These are phyloP conservation scores for Epinephelus fuscoguttatus DNA, from an alignment of 2,113 vertebrate species.

Conservation along the genomic window DNA sequence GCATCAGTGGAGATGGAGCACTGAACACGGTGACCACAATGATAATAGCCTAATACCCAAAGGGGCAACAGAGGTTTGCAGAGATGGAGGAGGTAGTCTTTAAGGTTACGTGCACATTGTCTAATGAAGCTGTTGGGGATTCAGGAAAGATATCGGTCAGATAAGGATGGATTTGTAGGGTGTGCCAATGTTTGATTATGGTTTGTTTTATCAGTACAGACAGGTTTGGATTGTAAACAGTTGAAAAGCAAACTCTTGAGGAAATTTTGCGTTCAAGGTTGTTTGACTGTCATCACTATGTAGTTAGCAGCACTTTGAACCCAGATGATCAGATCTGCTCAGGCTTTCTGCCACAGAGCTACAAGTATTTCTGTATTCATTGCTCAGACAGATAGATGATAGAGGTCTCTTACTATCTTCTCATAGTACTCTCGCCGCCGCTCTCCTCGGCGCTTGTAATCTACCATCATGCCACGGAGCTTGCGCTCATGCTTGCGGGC, in stretches of 20 bases:
- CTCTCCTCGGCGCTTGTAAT: constrained; percentile 95
- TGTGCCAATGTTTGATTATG: not conserved
- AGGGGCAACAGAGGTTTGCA: not conserved
- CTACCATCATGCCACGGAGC: constrained; percentile 97
- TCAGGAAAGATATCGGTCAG: too few species aligned
- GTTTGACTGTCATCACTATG: not conserved
- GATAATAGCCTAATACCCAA: not conserved
- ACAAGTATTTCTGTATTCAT: not conserved
- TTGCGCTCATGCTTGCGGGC: constrained; percentile 97
- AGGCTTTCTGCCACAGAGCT: not conserved
- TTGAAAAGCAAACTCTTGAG: too few species aligned
- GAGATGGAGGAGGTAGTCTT: not conserved
- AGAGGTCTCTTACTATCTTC: constrained; percentile 89
- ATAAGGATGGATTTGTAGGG: not conserved
- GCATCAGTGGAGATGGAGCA: too few species aligned
- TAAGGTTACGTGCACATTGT: not conserved
- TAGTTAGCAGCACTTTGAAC: not conserved
- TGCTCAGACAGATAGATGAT: not conserved
- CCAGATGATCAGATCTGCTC: not conserved
- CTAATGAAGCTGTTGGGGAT: too few species aligned
- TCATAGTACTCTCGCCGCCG: constrained; percentile 95
- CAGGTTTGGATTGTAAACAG: not conserved
- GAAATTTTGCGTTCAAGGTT: not conserved
- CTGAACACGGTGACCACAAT: too few species aligned
- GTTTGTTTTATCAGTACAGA: not conserved